phyloP scores from a whole-genome alignment of 2,113 vertebrate species.

The Seriola aureovittata region DNA sequence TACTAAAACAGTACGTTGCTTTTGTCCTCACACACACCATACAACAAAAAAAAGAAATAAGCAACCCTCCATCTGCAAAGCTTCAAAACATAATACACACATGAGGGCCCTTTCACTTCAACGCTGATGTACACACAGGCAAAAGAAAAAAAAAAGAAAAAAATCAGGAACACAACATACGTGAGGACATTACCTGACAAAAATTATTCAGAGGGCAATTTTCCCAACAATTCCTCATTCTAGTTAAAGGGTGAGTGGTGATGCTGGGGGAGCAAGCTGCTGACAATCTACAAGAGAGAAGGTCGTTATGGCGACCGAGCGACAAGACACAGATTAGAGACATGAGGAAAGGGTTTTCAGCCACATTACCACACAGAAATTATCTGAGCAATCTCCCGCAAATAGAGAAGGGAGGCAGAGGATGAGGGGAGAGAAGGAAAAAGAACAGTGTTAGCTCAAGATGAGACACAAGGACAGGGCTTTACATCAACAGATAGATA shows the following conservation, averaged over 20 bases:
- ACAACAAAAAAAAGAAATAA: constrained; percentile 40
- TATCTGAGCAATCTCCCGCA: constrained; percentile 38
- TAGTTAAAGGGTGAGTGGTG: constrained; percentile 80
- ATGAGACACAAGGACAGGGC: constrained; percentile 82
- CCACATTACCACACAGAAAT: constrained; percentile 38
- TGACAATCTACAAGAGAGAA: constrained; percentile 73
- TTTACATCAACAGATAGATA: constrained; percentile 83
- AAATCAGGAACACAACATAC: constrained; percentile 5
- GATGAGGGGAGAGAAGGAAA: not conserved
- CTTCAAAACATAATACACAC: constrained; percentile 49
- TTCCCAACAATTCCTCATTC: constrained; percentile 66
- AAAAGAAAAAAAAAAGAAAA: not conserved
- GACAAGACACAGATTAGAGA: constrained; percentile 66
- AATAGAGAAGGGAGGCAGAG: constrained; percentile 46
- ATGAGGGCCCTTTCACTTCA: constrained; percentile 59
- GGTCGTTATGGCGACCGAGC: constrained; percentile 46
- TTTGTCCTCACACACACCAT: constrained; percentile 62
- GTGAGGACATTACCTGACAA: constrained; percentile 75
- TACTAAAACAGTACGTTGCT: constrained; percentile 69
- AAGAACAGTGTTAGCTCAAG: constrained; percentile 37
- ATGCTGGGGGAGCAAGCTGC: constrained; percentile 77
- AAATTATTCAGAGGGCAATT: constrained; percentile 59
- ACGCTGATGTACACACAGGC: constrained; percentile 58
- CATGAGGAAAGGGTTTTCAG: constrained; percentile 56
- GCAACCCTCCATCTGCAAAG: constrained; percentile 59